phyloP scores from a whole-genome alignment of 2,113 vertebrate species.

The Laticauda colubrina region DNA sequence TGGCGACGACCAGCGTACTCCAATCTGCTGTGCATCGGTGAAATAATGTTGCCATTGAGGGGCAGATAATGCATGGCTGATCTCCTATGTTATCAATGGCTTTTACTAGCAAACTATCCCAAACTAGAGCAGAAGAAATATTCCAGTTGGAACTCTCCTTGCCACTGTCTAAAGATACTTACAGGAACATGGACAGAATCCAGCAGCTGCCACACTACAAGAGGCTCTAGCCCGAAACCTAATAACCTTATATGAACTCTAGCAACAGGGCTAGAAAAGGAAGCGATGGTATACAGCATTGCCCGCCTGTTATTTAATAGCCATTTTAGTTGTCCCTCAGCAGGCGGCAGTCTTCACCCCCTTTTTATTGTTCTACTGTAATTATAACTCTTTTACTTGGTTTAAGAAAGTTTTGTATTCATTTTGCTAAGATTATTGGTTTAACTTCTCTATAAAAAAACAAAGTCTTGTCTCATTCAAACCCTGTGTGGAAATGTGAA shows the following conservation, averaged over 20 bases:
- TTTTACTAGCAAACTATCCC: constrained; percentile 74
- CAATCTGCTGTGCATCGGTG: constrained; percentile 87
- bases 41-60: constrained; percentile 75
- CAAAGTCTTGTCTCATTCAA: constrained; percentile 72
- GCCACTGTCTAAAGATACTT: constrained; percentile 67
- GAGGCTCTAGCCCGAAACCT: constrained; percentile 67
- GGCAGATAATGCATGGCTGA: constrained; percentile 84
- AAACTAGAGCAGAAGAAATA: constrained; percentile 69
- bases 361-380: constrained; percentile 73
- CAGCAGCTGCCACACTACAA: constrained; percentile 67
- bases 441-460: constrained; percentile 76
- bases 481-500: constrained; percentile 60
- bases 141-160: constrained; percentile 69
- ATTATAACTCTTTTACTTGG: constrained; percentile 73
- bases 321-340: constrained; percentile 65
- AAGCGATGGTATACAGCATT: constrained; percentile 65
- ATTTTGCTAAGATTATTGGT: constrained; percentile 81
- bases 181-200: constrained; percentile 68
- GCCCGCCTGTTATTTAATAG: constrained; percentile 63
- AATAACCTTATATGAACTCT: constrained; percentile 64
- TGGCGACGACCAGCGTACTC: constrained; percentile 86
- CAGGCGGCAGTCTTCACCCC: constrained; percentile 66
- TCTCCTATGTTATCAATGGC: constrained; percentile 77
- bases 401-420: constrained; percentile 78
- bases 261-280: constrained; percentile 65